A percentile compares a stretch with the other conserved stretches of the same genome.
phyloP scores from a whole-genome alignment of 1,140 invertebrate genomes.

The Steinernema khuongi region DNA sequence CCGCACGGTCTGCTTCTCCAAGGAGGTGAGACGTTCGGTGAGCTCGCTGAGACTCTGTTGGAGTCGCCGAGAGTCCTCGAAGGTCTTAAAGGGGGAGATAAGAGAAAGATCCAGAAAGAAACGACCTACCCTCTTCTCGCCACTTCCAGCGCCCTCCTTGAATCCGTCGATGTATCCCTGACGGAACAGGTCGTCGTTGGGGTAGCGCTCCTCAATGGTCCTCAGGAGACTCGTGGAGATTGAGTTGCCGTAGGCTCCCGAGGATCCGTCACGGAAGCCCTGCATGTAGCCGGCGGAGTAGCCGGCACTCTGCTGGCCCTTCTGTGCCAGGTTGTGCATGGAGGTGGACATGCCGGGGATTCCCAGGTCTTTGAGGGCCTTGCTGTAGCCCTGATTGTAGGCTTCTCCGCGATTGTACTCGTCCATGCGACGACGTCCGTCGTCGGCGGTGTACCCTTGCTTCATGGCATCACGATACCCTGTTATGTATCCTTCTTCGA shows the following conservation, averaged over 20 bases:
- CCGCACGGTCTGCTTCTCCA: constrained; percentile 45
- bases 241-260: not conserved
- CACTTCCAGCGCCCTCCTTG: constrained; percentile 49
- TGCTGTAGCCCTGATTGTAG: constrained; percentile 55
- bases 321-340: constrained; percentile 55
- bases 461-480: constrained; percentile 53
- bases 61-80: constrained; percentile 50
- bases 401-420: constrained; percentile 51
- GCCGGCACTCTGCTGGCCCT: constrained; percentile 39
- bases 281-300: constrained; percentile 59
- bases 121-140: constrained; percentile 27
- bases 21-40: constrained; percentile 52
- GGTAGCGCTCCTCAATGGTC: constrained; percentile 54
- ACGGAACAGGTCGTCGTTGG: constrained; percentile 57
- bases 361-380: constrained; percentile 53
- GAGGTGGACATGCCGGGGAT: constrained; percentile 55
- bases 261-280: constrained; percentile 50
- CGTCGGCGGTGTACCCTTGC: constrained; percentile 36
- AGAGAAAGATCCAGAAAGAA: not conserved
- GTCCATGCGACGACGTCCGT: constrained; percentile 44
- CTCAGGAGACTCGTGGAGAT: constrained; percentile 3
- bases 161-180: constrained; percentile 58
- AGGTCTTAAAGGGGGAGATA: constrained; percentile 22
- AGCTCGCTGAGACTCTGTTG: constrained; percentile 56
- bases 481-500: constrained; percentile 54